phyloP scores from a whole-genome alignment of 2,888 invertebrate genomes.

The Dromius quadrimaculatus region DNA sequence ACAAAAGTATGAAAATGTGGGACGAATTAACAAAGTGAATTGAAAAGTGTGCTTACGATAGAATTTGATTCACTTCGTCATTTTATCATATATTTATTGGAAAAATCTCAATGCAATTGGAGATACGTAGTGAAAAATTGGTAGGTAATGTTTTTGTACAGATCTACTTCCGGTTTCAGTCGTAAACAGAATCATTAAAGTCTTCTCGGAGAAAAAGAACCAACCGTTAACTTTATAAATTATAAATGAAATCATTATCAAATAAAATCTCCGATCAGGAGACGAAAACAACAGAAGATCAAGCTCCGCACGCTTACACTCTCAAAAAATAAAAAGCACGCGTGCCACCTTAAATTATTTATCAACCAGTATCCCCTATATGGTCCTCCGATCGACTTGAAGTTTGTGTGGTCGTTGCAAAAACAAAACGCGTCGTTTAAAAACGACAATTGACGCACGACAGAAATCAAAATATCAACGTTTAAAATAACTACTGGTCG shows the following conservation, averaged over 20 bases:
- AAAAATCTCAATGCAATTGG: too few relatives aligned
- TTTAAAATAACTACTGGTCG: slow-evolving; percentile 20
- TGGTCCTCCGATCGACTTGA: slow-evolving; percentile 8
- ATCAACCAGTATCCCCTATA: slow-evolving; percentile 40
- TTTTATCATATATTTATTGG: too few relatives aligned
- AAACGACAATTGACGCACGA: slow-evolving; percentile 19
- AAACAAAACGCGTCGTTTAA: slow-evolving; percentile 16
- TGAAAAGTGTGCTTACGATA: too few relatives aligned
- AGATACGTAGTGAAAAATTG: too few relatives aligned
- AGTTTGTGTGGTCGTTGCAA: slow-evolving; percentile 28
- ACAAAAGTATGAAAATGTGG: too few relatives aligned
- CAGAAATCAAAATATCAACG: slow-evolving; percentile 25
- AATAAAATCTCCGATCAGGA: background rate
- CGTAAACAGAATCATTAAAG: slow-evolving; percentile 16
- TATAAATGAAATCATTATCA: slow-evolving; percentile 19
- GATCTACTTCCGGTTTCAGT: background rate
- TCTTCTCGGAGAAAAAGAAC: background rate
- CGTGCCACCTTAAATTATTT: slow-evolving; percentile 48
- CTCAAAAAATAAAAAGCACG: slow-evolving; percentile 29
- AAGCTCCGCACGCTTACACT: slow-evolving; percentile 18
- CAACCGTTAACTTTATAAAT: slow-evolving; percentile 36
- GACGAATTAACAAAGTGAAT: too few relatives aligned
- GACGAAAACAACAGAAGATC: background rate
- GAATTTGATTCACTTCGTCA: too few relatives aligned
- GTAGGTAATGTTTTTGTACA: too few relatives aligned